Conservation (phyloP, 1,140 invertebrate genomes). For the Drosophila serrata region DNA sequence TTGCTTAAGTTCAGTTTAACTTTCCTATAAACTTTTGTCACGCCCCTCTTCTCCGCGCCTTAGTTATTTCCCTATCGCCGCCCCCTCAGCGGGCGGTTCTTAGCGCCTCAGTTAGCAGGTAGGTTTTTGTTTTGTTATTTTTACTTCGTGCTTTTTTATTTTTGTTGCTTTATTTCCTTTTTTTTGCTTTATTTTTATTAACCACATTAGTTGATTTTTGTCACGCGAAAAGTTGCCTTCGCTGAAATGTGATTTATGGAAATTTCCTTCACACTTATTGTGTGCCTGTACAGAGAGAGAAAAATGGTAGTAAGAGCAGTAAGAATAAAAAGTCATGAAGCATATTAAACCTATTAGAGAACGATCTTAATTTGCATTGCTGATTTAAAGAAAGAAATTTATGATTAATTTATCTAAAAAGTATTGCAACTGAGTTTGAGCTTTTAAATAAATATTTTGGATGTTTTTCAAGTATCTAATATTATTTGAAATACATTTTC, state of each 20-base stretch:
- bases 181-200: slow-evolving; percentile 65
- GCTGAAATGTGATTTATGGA: slow-evolving; percentile 75
- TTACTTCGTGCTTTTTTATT: slow-evolving; percentile 1
- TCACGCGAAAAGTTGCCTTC: slow-evolving; percentile 75
- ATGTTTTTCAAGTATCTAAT: neutral
- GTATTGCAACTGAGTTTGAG: neutral
- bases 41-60: slow-evolving; percentile 13
- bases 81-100: slow-evolving; percentile 29
- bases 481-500: too few species aligned
- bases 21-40: slow-evolving; percentile 79
- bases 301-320: neutral
- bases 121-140: slow-evolving; percentile 26
- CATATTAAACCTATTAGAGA: too few species aligned
- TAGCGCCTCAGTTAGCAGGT: slow-evolving; percentile 41
- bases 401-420: neutral
- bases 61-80: neutral
- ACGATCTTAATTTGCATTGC: too few species aligned
- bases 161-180: slow-evolving; percentile 1
- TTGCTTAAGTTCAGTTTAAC: slow-evolving; percentile 82
- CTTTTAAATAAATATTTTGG: neutral
- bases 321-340: too few species aligned
- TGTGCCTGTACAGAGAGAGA: slow-evolving; percentile 5
- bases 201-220: slow-evolving; percentile 84
- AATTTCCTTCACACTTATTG: slow-evolving; percentile 72
- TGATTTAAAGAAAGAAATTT: neutral